Base-by-base conservation (phyloP, 2,797 vertebrate species). In the Hypotaenidia okinawae region DNA sequence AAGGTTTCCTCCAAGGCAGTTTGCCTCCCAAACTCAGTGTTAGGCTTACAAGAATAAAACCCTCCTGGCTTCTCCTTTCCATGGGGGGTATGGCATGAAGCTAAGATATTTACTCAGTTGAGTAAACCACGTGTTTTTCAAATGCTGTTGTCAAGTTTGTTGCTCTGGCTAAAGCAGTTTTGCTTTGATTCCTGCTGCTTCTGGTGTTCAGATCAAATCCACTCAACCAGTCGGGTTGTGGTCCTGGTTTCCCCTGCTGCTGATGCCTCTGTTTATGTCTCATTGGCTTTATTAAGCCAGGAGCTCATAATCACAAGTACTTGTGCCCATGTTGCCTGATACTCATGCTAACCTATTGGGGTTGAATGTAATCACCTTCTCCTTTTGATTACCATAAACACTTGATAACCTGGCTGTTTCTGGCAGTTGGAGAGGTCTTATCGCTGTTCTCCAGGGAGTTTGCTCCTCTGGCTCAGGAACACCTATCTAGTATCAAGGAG, bases 351-450 rank as follows among this genome's bases (percentile, higher is more conserved):
- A 49, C 62, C 76, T 70, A 47, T 16, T 58, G 83, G 69, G 70
- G 47, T 67, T 87, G 62, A 63, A 86, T 69, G 27, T 90, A 91
- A 94, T 95, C 43, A 16, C 73, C 63, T 51, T 62, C 54, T 49
- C 66, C 87, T 91, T 18, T 70, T 55, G 77, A 93, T 96, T 84
- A 45, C 67, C 77, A 79, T 76, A 88, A 95, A 88, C 67, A 84
- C 85, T 84, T 59, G 93, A 93, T 91, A 94, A 90, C 58, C 69
- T 51, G 6, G 51, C 51, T 0, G 2, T 68, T 89, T 35, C 67
- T 0, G 0, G 76, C 79, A 45, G 43, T 47, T 57, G 85, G 76
- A 88, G 77, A 76, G 70, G 73, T 67, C 74, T 96, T 96, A 94
- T 91, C 80, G 13, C 73, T 63, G 17, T 33, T 93, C 74, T 92